A percentile compares a stretch with the other conserved stretches of the same genome.
Evolutionary conservation across 2,113 vertebrate genomes (phyloP).

Genomic region (Macrotis lagotis): DNA sequence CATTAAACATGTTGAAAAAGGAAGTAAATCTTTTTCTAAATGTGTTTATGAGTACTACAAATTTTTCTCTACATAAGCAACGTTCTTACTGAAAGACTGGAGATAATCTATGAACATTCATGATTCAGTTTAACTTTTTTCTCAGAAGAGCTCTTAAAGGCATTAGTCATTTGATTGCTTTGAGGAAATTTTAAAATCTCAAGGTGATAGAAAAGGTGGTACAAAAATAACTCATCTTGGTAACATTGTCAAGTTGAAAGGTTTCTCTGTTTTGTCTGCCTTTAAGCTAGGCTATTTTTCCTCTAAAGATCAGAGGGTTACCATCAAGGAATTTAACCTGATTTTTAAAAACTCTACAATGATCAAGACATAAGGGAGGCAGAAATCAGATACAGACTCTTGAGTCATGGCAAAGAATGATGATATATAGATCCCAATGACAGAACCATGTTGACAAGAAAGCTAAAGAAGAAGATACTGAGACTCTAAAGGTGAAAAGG

Average conservation of each 20-base stretch:
- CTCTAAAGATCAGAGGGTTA: slow-evolving; percentile 55
- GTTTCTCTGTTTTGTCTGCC: slow-evolving; percentile 47
- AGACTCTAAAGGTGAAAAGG: slow-evolving; percentile 67
- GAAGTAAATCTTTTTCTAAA: not conserved
- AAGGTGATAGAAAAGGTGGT: slow-evolving; percentile 24
- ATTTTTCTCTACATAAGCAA: not conserved
- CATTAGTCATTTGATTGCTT: slow-evolving; percentile 48
- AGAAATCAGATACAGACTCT: slow-evolving; percentile 69
- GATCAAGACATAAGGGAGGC: slow-evolving; percentile 59
- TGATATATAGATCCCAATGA: slow-evolving; percentile 36
- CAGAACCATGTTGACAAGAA: slow-evolving; percentile 49
- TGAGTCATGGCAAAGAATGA: slow-evolving; percentile 51
- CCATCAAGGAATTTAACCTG: slow-evolving; percentile 67
- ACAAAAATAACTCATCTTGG: slow-evolving; percentile 50
- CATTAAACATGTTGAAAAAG: not conserved
- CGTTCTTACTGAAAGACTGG: not conserved
- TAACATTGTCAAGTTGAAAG: slow-evolving; percentile 59
- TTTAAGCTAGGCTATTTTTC: slow-evolving; percentile 40
- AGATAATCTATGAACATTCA: not conserved
- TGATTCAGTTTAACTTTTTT: slow-evolving; percentile 11
- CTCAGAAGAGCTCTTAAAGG: not conserved
- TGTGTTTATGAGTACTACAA: slow-evolving; percentile 5
- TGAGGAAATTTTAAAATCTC: slow-evolving; percentile 49
- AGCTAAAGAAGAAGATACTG: slow-evolving; percentile 56
- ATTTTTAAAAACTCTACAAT: slow-evolving; percentile 71